These are phyloP conservation scores for Sebastes melanostomus DNA, from an alignment of 2,797 vertebrate genomes.

Conservation along the genomic window DNA sequence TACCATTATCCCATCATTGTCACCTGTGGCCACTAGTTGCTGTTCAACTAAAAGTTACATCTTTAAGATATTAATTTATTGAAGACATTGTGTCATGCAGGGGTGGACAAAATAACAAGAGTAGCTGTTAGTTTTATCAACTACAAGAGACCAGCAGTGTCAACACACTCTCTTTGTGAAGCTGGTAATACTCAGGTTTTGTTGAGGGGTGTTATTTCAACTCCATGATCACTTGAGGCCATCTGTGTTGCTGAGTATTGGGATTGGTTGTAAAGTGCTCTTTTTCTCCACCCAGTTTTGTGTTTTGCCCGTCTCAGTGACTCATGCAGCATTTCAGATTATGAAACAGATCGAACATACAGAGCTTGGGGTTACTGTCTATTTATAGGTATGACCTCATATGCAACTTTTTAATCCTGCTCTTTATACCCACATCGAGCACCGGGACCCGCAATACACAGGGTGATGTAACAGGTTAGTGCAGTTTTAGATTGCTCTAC, in stretches of 20 bases:
- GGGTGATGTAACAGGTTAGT: constrained; percentile 70
- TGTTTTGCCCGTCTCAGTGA: constrained; percentile 52
- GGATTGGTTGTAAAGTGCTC: background rate
- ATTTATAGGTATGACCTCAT: constrained; percentile 75
- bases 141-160: background rate
- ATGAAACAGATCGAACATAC: constrained; percentile 71
- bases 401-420: constrained; percentile 75
- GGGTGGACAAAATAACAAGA: background rate
- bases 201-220: background rate
- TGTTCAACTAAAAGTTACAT: background rate
- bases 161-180: background rate
- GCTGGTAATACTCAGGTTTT: background rate
- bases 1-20: background rate
- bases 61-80: background rate
- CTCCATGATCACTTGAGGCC: background rate
- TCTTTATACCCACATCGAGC: constrained; percentile 60
- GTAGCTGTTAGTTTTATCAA: background rate
- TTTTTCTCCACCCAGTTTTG: constrained; percentile 14
- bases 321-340: constrained; percentile 66
- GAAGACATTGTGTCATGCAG: background rate
- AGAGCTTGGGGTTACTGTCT: constrained; percentile 58
- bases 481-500: constrained; percentile 30
- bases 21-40: background rate
- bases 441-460: constrained; percentile 25
- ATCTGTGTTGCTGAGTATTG: background rate